Percentiles rank a stretch among this genome's conserved stretches.
These are phyloP conservation scores for Euphonia xanthogaster DNA, from an alignment of 2,797 vertebrate species.

Conservation along the genomic window DNA sequence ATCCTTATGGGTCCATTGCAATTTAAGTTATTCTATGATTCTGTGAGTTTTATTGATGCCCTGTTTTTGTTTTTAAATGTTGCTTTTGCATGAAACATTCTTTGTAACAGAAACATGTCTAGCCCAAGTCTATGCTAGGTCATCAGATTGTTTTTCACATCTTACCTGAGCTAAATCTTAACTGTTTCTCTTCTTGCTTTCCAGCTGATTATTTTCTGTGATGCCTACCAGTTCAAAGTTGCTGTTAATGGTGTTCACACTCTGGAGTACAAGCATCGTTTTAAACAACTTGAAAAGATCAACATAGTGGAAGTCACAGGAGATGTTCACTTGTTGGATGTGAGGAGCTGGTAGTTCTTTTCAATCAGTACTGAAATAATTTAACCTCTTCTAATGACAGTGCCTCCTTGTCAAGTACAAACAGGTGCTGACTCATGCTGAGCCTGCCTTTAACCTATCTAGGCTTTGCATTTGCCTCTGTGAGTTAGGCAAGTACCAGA, in stretches of 20 bases:
- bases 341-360: constrained; percentile 78
- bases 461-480: neutral
- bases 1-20: neutral
- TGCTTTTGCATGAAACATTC: neutral
- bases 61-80: neutral
- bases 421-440: neutral
- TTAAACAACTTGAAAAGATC: constrained; percentile 83
- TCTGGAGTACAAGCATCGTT: constrained; percentile 87
- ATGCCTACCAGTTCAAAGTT: constrained; percentile 81
- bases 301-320: constrained; percentile 78
- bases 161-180: neutral
- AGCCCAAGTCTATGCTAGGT: neutral
- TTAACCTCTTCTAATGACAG: neutral
- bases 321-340: constrained; percentile 80
- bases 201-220: constrained; percentile 89
- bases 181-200: neutral
- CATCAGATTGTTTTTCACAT: neutral
- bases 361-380: neutral
- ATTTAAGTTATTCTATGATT: neutral
- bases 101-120: neutral
- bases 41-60: neutral
- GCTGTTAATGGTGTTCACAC: constrained; percentile 87
- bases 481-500: neutral
- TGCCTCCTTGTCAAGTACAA: neutral
- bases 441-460: neutral